Conservation (phyloP, 1,140 invertebrate species). For the Thaumatotibia leucotreta region DNA sequence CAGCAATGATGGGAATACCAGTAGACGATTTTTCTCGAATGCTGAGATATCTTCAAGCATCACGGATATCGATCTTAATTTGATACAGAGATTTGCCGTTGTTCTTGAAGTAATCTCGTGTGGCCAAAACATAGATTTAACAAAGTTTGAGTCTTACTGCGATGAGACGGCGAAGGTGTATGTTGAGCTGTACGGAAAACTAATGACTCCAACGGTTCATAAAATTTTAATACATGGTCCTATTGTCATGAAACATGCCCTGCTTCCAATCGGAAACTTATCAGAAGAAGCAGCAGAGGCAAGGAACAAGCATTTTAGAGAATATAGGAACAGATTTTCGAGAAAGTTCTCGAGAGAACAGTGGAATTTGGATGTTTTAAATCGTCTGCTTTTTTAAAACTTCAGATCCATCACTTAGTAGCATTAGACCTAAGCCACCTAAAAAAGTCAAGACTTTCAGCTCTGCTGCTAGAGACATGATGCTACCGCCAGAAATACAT, state of each 20-base stretch:
- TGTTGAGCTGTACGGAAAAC: constrained; percentile 38
- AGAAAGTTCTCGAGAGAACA: constrained; percentile 18
- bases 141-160: too few relatives aligned
- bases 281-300: too few relatives aligned
- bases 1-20: too few relatives aligned
- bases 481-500: too few relatives aligned
- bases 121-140: too few relatives aligned
- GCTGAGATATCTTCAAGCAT: constrained; percentile 21
- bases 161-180: constrained; percentile 35
- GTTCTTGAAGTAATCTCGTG: constrained; percentile 29
- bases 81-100: constrained; percentile 30
- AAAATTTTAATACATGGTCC: constrained; percentile 47
- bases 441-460: too few relatives aligned
- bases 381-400: constrained; percentile 23
- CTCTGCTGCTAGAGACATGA: too few relatives aligned
- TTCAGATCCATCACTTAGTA: too few relatives aligned
- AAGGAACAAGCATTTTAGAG: too few relatives aligned
- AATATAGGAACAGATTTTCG: constrained; percentile 16
- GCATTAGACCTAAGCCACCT: background rate
- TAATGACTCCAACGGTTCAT: constrained; percentile 50
- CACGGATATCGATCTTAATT: constrained; percentile 36
- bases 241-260: constrained; percentile 34
- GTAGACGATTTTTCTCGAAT: too few relatives aligned
- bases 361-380: constrained; percentile 30
- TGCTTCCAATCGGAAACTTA: too few relatives aligned